Base-by-base conservation (phyloP, 2,113 vertebrate species). In the Penelope pileata region DNA sequence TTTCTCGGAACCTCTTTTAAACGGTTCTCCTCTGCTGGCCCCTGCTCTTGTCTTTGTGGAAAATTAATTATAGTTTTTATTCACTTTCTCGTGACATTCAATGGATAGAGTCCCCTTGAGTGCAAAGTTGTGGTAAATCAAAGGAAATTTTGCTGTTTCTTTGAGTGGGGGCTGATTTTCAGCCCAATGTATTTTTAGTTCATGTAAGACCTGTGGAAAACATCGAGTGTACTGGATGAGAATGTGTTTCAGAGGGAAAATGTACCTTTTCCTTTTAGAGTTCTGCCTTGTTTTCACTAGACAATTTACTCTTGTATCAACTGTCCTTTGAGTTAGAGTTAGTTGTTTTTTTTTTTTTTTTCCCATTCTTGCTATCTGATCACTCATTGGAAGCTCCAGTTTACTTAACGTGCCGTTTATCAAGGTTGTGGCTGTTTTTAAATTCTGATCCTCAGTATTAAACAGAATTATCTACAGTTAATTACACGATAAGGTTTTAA, bases 381-480 rank as follows among this genome's bases (percentile, higher is more conserved):
- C 63, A 54, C 38, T 90, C 67, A 82, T 79, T 2, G 7, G 58
- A 90, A 94, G 54, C 72, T 91, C 40, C 45, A 91, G 78, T 91
- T 91, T 97, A 85, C 85, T 97, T 97, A 94, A 88, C 14, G 0
- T 94, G 58, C 70, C 56, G 38, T 90, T 95, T 95, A 85, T 94
- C 87, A 90, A 94, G 87, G 86, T 87, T 93, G 93, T 73, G 78
- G 75, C 89, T 97, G 83, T 93, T 91, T 96, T 66, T 62, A 92
- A 94, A 94, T 97, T 96, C 89, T 94, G 77, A 95, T 89, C 70
- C 82, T 83, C 54, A 22, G 26, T 87, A 92, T 94, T 97, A 95
- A 97, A 88, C 67, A 97, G 91, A 95, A 94, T 95, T 96, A 94
- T 95, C 91, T 94, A 59, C 70, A 83, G 75, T 73, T 97, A 95